Conservation (phyloP, 2,797 vertebrate genomes). For the Xenops minutus region DNA sequence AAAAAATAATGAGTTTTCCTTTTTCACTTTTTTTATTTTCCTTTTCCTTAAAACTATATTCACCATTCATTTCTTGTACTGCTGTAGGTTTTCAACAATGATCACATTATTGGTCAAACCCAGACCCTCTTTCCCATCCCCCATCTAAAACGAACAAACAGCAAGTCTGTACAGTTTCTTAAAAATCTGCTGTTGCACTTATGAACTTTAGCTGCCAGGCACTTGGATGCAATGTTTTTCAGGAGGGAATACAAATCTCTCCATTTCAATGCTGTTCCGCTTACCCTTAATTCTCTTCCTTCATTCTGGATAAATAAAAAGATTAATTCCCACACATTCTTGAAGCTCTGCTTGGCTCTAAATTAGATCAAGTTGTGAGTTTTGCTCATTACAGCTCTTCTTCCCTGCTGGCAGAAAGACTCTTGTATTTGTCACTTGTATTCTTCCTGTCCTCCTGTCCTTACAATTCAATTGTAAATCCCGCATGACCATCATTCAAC, state of each 20-base stretch:
- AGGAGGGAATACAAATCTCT: conserved; percentile 45
- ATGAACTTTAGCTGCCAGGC: conserved; percentile 58
- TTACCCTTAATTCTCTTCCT: conserved; percentile 64
- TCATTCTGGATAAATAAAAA: conserved; percentile 68
- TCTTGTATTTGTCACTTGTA: conserved; percentile 62
- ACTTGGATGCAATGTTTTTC: conserved; percentile 40
- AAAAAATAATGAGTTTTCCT: no score
- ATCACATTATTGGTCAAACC: conserved; percentile 42
- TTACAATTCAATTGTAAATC: conserved; percentile 65
- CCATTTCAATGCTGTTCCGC: conserved; percentile 59
- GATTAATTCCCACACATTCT: conserved; percentile 64
- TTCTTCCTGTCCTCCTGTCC: conserved; percentile 26
- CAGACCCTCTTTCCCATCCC: conserved; percentile 1
- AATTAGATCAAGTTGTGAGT: conserved; percentile 61
- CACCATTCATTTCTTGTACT: conserved; percentile 24
- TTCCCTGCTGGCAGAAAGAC: conserved; percentile 44
- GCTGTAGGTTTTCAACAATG: conserved; percentile 47
- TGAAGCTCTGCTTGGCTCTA: conserved; percentile 52
- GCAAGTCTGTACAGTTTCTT: conserved; percentile 22
- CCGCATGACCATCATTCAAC: conserved; percentile 26
- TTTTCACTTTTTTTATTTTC: not conserved
- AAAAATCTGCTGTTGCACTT: conserved; percentile 46
- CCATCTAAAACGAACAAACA: conserved; percentile 5
- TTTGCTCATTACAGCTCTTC: conserved; percentile 53
- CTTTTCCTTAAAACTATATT: not conserved